Base-by-base conservation (phyloP, 2,888 invertebrate species). In the Latheticus oryzae region DNA sequence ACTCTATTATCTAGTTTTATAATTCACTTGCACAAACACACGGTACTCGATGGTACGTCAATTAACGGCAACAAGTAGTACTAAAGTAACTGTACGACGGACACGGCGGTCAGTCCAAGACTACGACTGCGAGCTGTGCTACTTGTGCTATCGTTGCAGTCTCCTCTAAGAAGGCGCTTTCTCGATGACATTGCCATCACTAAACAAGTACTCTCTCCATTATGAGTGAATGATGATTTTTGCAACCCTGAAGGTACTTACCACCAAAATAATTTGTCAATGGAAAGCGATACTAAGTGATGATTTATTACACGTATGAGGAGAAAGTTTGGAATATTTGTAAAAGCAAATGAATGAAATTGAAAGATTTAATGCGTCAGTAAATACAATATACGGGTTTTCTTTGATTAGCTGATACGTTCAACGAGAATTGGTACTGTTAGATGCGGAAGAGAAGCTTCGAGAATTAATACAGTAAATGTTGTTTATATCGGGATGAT, bases 71-170 rank as follows among this genome's bases (percentile, higher is more conserved):
- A 38, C 23, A 21, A 50, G 24, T 17, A 19, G 21, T 30, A 19
- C 35, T 17, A 28, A 43, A 32, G 16, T 58, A 58, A 58, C 58
- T 58, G 58, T 58, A 43, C 43, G 57, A 21, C 52, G 51, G 28
- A 45, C 51, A 19, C 56, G 60, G 55, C 60, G 56, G 56, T 43
- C 56, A 60, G 38, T 38, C 19, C 43, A 51, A 47, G 60, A 60
- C 60, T 58, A 54, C 53, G 24, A 33, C n/a, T 24, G 8, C 21
- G 47, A 17, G 51, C 13, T 57, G 70, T 68, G 70, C 72, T 67
- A 70, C 72, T 72, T 72, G 68, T 63, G 63, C 67, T 62, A 66
- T 62, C 70, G 66, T 69, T 70, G 69, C 66, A 71, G 68, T 71
- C 70, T 68, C 72, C 66, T 62, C 54, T 42, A 33, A 60, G 61